Percentiles rank a stretch among this genome's conserved stretches.
Conservation (phyloP, 2,797 vertebrate species). For the Pogoniulus pusillus region DNA sequence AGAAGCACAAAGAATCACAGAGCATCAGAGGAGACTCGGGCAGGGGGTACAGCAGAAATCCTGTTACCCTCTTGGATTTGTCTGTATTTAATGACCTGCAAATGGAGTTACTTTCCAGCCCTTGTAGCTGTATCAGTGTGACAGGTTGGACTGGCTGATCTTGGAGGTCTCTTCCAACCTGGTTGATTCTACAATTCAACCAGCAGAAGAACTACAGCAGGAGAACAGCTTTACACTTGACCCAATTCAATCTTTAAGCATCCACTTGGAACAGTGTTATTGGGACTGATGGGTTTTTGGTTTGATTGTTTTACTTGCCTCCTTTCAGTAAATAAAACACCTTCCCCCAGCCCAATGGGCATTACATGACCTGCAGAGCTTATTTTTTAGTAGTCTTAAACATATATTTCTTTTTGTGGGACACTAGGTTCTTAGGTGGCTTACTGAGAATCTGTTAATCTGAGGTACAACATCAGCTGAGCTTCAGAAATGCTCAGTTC, state of each 20-base stretch:
- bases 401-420: background rate
- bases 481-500: background rate
- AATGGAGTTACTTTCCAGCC: background rate
- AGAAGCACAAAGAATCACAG: too few relatives aligned
- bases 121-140: fast-evolving
- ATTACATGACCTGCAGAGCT: background rate
- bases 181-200: too few relatives aligned
- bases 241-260: background rate
- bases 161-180: too few relatives aligned
- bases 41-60: background rate
- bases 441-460: background rate
- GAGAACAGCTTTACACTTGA: background rate
- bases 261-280: background rate
- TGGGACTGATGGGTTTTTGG: background rate
- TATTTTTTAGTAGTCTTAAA: background rate
- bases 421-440: background rate
- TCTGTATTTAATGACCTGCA: background rate
- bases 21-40: background rate
- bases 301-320: background rate
- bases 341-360: background rate
- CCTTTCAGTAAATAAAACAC: background rate
- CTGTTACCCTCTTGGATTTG: fast-evolving
- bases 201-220: fast-evolving
- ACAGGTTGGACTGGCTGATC: too few relatives aligned
- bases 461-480: background rate